These are phyloP conservation scores for Oscheius myriophilus DNA, from an alignment of 2,888 invertebrate species.

Conservation along the genomic window DNA sequence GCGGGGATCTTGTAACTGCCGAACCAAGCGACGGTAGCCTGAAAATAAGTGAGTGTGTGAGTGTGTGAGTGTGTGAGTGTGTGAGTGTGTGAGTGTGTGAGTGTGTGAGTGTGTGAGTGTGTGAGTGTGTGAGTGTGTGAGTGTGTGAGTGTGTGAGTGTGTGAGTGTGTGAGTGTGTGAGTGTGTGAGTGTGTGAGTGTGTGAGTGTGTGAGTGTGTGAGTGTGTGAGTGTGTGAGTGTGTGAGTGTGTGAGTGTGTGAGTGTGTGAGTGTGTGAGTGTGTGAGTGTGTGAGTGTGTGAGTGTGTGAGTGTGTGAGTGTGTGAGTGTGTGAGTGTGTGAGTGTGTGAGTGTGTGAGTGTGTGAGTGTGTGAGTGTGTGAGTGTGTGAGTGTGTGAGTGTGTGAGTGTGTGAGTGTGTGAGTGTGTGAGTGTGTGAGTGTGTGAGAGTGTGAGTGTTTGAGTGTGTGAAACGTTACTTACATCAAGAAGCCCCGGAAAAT, in stretches of 20 bases:
- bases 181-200: neutral
- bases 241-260: neutral
- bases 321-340: neutral
- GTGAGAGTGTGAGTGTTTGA: slow-evolving; percentile 2
- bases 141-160: neutral
- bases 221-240: neutral
- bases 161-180: neutral
- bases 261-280: neutral
- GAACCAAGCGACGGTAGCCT: slow-evolving; percentile 98
- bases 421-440: neutral
- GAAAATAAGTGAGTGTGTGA: slow-evolving; percentile 65
- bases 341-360: neutral
- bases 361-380: slow-evolving; percentile 3
- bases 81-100: neutral
- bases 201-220: slow-evolving; percentile 3
- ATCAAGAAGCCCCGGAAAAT: slow-evolving; percentile 88
- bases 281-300: slow-evolving; percentile 3
- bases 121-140: slow-evolving; percentile 3
- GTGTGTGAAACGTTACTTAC: slow-evolving; percentile 64
- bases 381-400: neutral
- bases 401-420: neutral
- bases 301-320: neutral
- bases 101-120: neutral
- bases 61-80: neutral
- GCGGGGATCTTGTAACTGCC: slow-evolving; percentile 95